These are phyloP conservation scores for Nylanderia fulva DNA, from an alignment of 1,140 invertebrate species.

Conservation along the genomic window DNA sequence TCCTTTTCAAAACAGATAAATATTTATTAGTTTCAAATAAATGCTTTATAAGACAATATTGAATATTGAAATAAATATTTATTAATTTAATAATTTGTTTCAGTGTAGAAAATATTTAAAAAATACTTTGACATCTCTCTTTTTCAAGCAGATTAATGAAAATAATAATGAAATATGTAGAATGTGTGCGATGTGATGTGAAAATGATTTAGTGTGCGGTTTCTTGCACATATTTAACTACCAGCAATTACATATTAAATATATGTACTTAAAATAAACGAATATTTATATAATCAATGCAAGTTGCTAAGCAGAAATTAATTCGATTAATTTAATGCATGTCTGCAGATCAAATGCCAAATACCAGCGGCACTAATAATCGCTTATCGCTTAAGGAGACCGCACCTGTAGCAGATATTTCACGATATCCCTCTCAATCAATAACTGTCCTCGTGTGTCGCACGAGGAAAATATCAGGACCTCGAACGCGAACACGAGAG, in stretches of 20 bases:
- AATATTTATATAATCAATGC: not conserved
- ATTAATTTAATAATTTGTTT: too few species aligned
- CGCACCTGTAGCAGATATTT: constrained; percentile 13
- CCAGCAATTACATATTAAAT: not conserved
- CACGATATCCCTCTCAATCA: not conserved
- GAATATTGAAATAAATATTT: too few species aligned
- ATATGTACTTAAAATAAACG: not conserved
- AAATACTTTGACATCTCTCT: too few species aligned
- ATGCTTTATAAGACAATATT: too few species aligned
- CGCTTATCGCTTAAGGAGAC: constrained; percentile 26
- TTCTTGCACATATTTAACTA: not conserved
- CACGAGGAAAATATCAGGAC: not conserved
- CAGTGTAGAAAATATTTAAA: too few species aligned
- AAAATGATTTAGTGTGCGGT: not conserved
- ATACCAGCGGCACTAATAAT: constrained; percentile 29
- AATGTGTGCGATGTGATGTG: not conserved
- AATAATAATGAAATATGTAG: not conserved
- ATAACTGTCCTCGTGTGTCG: not conserved
- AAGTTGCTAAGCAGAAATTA: not conserved
- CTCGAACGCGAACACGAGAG: not conserved
- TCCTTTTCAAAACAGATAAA: too few species aligned
- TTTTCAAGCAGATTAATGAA: not conserved
- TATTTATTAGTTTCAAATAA: too few species aligned
- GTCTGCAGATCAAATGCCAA: not conserved
- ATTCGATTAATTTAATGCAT: not conserved